Conservation (phyloP, 2,113 vertebrate genomes). For the Odocoileus virginianus region DNA sequence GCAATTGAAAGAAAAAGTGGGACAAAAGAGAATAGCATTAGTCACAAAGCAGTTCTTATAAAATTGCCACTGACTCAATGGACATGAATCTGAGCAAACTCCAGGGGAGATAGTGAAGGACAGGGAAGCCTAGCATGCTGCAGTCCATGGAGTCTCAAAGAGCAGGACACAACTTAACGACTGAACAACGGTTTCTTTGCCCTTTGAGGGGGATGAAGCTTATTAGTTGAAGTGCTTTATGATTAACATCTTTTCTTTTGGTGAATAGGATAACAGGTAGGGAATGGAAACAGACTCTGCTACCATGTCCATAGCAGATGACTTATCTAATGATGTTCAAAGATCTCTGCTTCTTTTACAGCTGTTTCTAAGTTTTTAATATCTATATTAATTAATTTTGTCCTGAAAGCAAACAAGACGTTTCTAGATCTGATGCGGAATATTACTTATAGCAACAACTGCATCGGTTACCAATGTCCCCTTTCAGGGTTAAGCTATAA, state of each 20-base stretch:
- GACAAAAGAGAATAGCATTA: background rate
- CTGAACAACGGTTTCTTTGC: background rate
- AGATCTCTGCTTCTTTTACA: background rate
- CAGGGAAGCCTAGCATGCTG: background rate
- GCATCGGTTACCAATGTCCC: background rate
- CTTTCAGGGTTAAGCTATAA: background rate
- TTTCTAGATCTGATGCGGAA: background rate
- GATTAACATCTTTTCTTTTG: background rate
- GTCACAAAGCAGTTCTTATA: background rate
- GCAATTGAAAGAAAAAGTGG: background rate
- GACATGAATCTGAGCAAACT: background rate
- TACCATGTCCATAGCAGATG: background rate
- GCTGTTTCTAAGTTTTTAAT: background rate
- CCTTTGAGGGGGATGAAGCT: background rate
- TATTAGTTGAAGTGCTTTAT: background rate
- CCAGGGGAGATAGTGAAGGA: background rate
- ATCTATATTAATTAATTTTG: background rate
- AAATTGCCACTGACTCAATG: background rate
- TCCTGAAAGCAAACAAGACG: background rate
- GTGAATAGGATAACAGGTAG: background rate
- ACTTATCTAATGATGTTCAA: background rate
- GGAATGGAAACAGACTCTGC: background rate
- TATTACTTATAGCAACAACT: background rate
- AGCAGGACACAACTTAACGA: background rate
- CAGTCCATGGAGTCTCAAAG: background rate